Evolutionary conservation across 2,113 vertebrate species (phyloP), one percentile per base, ranked within the genome.

Genomic region (Circaetus gallicus): DNA sequence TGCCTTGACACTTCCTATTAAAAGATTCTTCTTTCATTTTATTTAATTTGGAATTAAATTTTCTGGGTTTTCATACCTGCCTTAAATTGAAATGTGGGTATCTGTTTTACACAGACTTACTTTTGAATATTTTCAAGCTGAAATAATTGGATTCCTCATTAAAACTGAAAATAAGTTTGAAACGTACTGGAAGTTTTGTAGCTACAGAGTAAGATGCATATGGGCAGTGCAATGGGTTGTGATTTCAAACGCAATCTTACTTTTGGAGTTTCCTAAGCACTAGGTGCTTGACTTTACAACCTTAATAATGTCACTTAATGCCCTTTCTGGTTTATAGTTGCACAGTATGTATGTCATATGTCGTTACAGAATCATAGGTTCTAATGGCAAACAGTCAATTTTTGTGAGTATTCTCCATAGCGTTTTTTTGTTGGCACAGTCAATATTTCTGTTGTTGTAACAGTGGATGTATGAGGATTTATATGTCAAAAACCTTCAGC

Each of bases 401-500:
- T 95, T 76, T 73, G 58, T 85, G 15, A 76, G n/a, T 65, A 4
- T 90, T 91, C 40, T 89, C 17, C 3, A 1, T 31, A 49, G 53
- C 11, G 28, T 31, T 42, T 79, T 78, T 94, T 87, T 82, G n/a
- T 91, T 93, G 82, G 28, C 34, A 14, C 6, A 7, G 52, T 79
- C 40, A 71, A 1, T 86, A 32, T 65, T 80, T 65, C 53, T 61
- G 22, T 74, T 82, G 22, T 56, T 40, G 18, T 40, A 72, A 45
- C 24, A 45, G 36, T 59, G 53, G 65, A 24, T 82, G 20, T 72
- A 4, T 65, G 72, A 88, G 26, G 58, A 67, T 47, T 56, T 14
- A 0, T 19, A 11, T 32, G 32, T 66, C 34, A 82, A 49, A 73
- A 86, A 13, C 0, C 0, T 56, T 90, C 42, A 66, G 11, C 43